A percentile compares a stretch with the other conserved stretches of the same genome.
These are phyloP conservation scores for Diadromus collaris DNA, from an alignment of 2,888 invertebrate genomes.

Conservation along the genomic window DNA sequence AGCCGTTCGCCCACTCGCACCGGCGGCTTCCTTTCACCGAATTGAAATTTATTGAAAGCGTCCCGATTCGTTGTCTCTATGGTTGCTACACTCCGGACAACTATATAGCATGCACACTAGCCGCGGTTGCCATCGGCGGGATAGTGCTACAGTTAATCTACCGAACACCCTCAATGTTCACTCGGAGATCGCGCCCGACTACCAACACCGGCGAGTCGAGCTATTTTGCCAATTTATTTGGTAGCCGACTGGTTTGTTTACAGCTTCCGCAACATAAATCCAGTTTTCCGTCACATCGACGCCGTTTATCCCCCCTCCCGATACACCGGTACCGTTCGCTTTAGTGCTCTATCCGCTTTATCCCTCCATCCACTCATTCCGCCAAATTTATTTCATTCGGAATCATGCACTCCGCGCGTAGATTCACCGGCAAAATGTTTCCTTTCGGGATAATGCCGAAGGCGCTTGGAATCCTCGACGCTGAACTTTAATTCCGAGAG, in stretches of 20 bases:
- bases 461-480: neutral
- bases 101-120: neutral
- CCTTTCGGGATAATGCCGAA: neutral
- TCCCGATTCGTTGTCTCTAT: conserved; percentile 61
- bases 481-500: neutral
- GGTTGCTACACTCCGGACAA: conserved; percentile 29
- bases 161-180: neutral
- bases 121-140: neutral
- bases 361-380: conserved; percentile 29
- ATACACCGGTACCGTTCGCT: conserved; percentile 30
- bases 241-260: conserved; percentile 68
- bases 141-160: conserved; percentile 21
- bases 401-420: conserved; percentile 23
- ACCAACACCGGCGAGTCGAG: conserved; percentile 55
- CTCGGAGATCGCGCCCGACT: conserved; percentile 37
- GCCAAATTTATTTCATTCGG: conserved; percentile 34
- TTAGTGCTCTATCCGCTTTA: conserved; percentile 31
- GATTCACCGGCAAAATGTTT: conserved; percentile 7
- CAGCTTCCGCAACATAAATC: conserved; percentile 72
- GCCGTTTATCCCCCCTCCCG: conserved; percentile 66
- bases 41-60: conserved; percentile 68
- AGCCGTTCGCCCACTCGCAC: conserved; percentile 34
- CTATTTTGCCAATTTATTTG: conserved; percentile 67
- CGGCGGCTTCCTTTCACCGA: conserved; percentile 62
- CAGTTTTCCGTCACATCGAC: conserved; percentile 72